These are phyloP conservation scores for Taenioides sp. DNA, from an alignment of 2,797 vertebrate genomes.

Conservation along the genomic window DNA sequence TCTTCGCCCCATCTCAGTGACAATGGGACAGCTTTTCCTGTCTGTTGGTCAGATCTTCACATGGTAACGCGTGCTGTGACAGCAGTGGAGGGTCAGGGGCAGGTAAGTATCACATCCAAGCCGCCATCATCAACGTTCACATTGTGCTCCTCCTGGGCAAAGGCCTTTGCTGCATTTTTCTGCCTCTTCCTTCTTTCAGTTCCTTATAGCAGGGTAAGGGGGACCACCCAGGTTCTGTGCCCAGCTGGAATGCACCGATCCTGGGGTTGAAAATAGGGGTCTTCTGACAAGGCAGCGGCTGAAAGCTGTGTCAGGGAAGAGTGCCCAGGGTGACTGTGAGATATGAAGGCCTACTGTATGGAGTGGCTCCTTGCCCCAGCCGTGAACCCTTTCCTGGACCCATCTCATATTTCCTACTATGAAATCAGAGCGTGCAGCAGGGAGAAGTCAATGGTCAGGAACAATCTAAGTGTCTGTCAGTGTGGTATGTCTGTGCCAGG, in stretches of 20 bases:
- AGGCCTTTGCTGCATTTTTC: conserved; percentile 65
- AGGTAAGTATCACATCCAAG: conserved; percentile 70
- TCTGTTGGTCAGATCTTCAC: conserved; percentile 50
- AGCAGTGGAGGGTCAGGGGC: conserved; percentile 67
- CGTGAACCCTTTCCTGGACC: conserved; percentile 72
- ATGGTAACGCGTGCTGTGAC: conserved; percentile 59
- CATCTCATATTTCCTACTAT: conserved; percentile 77
- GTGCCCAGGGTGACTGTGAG: conserved; percentile 72
- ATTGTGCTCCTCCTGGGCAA: conserved; percentile 70
- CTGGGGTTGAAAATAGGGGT: conserved; percentile 50
- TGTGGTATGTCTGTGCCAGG: conserved; percentile 60
- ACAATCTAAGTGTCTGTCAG: conserved; percentile 82
- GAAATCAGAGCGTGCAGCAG: conserved; percentile 79
- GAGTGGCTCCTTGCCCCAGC: conserved; percentile 73
- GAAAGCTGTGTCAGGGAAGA: conserved; percentile 75
- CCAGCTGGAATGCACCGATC: conserved; percentile 74
- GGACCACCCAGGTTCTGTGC: conserved; percentile 76
- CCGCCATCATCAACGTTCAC: conserved; percentile 69
- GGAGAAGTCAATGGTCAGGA: conserved; percentile 78
- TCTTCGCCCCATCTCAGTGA: conserved; percentile 64
- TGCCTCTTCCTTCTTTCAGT: conserved; percentile 61
- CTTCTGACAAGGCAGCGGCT: conserved; percentile 59
- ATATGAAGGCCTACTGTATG: conserved; percentile 75
- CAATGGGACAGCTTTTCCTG: conserved; percentile 55
- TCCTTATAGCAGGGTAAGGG: conserved; percentile 28